phyloP scores from a whole-genome alignment of 1,140 invertebrate species.

The Conus betulinus region DNA sequence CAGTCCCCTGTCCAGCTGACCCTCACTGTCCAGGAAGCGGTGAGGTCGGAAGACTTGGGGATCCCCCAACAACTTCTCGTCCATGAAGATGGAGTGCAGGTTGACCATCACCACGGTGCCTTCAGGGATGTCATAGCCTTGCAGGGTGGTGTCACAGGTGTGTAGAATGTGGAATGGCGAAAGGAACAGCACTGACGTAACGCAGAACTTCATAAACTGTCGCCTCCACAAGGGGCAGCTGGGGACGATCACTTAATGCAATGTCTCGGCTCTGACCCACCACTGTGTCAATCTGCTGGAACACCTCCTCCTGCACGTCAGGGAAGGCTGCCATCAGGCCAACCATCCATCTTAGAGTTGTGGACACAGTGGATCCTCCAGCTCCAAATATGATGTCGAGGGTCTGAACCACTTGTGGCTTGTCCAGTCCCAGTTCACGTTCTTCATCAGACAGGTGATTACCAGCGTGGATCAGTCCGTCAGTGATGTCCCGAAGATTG shows the following conservation, averaged over 20 bases:
- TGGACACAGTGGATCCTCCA: conserved; percentile 47
- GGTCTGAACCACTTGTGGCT: not conserved
- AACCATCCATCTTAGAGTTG: conserved; percentile 80
- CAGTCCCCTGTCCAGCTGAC: too few relatives aligned
- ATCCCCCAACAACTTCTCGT: too few relatives aligned
- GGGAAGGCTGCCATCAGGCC: conserved; percentile 38
- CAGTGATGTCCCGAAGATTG: conserved; percentile 20
- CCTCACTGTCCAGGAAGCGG: too few relatives aligned
- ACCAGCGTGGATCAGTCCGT: conserved; percentile 8
- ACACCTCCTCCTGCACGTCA: conserved; percentile 66
- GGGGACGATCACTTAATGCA: conserved; percentile 1
- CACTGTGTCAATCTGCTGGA: conserved; percentile 24
- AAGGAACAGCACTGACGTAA: conserved; percentile 53
- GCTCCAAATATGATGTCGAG: not conserved
- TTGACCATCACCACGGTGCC: too few relatives aligned
- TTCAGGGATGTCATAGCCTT: too few relatives aligned
- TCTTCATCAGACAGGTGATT: conserved; percentile 5
- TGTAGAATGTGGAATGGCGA: conserved; percentile 53
- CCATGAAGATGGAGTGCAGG: too few relatives aligned
- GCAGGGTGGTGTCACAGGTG: conserved; percentile 58
- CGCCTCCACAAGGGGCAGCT: conserved; percentile 40
- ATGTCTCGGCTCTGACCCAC: conserved; percentile 86
- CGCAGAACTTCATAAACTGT: conserved; percentile 75
- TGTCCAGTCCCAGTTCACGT: not conserved
- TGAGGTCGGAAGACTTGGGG: too few relatives aligned